Evolutionary conservation across 1,140 invertebrate species (phyloP), one percentile per base, ranked within the genome.

Genomic region (roundworm (Caenorhabditis elegans)): DNA sequence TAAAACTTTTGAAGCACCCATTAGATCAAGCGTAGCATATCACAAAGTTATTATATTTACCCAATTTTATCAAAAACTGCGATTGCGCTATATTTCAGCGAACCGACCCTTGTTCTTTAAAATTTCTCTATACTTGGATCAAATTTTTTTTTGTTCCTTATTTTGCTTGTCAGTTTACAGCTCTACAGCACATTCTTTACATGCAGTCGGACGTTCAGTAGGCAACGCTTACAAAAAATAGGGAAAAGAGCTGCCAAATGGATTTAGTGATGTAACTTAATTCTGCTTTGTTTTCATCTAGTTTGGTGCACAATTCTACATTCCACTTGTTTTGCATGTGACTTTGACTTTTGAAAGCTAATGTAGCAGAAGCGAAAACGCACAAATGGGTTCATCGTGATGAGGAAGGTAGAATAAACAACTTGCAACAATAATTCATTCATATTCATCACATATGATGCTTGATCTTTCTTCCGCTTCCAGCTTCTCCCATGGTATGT

Each of bases 231-330:
- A 60, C 28, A 60, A 34, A 60, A 53, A 60, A 60, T 15, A 31
- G 26, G 28, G 28, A 70, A 6, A 70, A 70, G 60, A 70, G 34
- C 31, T 70, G 60, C 60, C 60, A 70, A 70, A 70, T 70, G 60
- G 60, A 70, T 70, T 70, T 70, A 70, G 60, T 39, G 60, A 70
- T 70, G 60, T 70, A 70, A 70, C 60, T 34, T 60, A 60, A 60
- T 70, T 70, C 13, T 19, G 34, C 60, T 70, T 70, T 70, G 60
- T 70, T 70, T 43, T 70, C 60, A 70, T 70, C 60, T 36, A 70
- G 60, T 70, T 70, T 70, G 60, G 60, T 70, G 34, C 60, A 39
- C 60, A 70, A 70, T 70, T 70, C 60, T n/a, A 70, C 31, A 70
- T 70, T 70, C 60, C 34, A 70, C 31, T 70, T 39, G 60, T 36